Evolutionary conservation across 2,797 vertebrate species (phyloP), one percentile per base, ranked within the genome.

Genomic region (Phataginus tetradactyla): DNA sequence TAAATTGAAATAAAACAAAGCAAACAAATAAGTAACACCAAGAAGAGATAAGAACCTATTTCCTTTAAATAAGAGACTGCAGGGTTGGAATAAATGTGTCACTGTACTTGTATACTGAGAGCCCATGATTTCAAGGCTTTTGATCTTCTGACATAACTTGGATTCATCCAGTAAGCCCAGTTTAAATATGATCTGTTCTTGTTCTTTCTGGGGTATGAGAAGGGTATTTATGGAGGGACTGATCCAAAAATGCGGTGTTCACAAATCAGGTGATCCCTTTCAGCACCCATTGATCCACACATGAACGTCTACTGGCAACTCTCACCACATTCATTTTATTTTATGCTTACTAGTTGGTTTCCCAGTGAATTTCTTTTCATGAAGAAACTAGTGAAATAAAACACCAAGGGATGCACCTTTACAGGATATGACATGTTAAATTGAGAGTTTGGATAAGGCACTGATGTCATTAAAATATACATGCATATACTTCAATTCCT

Each of bases 1-100:
- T 95, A 98, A 97, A 96, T 95, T 96, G 89, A 96, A 98, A 97
- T 96, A 39, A 90, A 91, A 83, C 72, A 91, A 93, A 96, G 37
- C 34, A 95, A 86, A 88, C 39, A 66, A 63, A 93, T 37, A 55
- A 64, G 80, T 37, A 45, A 94, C 78, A 57, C n/a, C 34, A 95
- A 83, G 96, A 95, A 96, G 96, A 97, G 86, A 78, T 93, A 93
- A 86, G 39, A 87, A 79, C 51, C 51, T 86, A 92, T 45, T 96
- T 98, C 96, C 96, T 96, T 98, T 92, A 86, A 97, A 96, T 97
- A 66, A n/a, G 37, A 45, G 64, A 72, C 6, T 51, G 3, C 29
- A 81, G 87, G 9, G 3, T 25, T 94, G 42, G 23, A 78, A 78
- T 69, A 94, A 66, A 89, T 97, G 61, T 74, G 39, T 86, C 69